Evolutionary conservation across 2,113 vertebrate species (phyloP).

Genomic region (Trematocara variabile): DNA sequence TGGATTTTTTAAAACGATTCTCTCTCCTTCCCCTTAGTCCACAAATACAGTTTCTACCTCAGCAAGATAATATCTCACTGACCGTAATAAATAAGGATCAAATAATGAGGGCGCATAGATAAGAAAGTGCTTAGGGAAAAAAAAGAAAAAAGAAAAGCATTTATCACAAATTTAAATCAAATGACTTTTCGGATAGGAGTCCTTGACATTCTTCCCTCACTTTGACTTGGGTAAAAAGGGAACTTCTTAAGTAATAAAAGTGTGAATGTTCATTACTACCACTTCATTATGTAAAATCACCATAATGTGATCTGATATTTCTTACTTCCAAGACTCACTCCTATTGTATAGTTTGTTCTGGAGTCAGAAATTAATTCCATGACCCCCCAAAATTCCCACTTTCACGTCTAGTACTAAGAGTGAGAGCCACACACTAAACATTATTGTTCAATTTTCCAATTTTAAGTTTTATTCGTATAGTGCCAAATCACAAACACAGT

Average conservation of each 20-base stretch:
- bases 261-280: not conserved
- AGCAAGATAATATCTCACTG: conserved; percentile 34
- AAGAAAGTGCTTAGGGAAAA: conserved; percentile 12
- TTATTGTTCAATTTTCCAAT: not conserved
- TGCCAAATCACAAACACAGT: not conserved
- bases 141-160: not conserved
- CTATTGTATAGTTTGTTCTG: not conserved
- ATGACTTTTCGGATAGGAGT: conserved; percentile 21
- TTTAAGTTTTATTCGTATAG: not conserved
- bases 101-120: conserved; percentile 33
- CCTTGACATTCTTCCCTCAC: conserved; percentile 10
- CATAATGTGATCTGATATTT: not conserved
- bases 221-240: not conserved
- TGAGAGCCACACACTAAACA: not conserved
- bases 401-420: not conserved
- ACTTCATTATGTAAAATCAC: not conserved
- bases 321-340: not conserved
- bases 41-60: not conserved
- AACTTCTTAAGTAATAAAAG: not conserved
- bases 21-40: not conserved
- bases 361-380: not conserved
- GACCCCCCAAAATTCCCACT: not conserved
- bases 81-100: conserved; percentile 28
- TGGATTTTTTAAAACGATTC: not conserved
- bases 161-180: conserved; percentile 34